Conservation (phyloP, 2,797 vertebrate genomes). For the Erethizon dorsatum region DNA sequence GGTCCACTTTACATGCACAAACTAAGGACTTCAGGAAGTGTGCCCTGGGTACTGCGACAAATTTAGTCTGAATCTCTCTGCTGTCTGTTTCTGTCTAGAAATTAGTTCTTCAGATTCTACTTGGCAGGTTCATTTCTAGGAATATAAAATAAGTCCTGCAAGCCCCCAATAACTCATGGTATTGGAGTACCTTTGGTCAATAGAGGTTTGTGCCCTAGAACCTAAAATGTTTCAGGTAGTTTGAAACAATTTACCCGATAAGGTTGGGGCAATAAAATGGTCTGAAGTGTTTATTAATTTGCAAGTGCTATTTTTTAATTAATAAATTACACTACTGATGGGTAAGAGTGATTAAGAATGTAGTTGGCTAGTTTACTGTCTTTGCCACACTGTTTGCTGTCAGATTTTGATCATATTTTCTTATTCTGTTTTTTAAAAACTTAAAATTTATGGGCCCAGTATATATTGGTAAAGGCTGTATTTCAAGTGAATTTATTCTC, state of each 20-base stretch:
- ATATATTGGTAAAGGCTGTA: constrained; percentile 21
- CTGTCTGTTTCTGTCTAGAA: constrained; percentile 13
- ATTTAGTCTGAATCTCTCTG: not conserved
- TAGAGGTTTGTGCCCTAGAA: constrained; percentile 3
- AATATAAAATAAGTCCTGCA: not conserved
- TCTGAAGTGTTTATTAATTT: not conserved
- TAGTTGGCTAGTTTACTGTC: constrained; percentile 7
- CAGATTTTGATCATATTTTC: constrained; percentile 35
- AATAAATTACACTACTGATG: not conserved
- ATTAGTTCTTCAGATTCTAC: constrained; percentile 47
- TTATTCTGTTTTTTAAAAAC: not conserved
- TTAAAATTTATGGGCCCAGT: not conserved
- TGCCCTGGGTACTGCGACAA: not conserved
- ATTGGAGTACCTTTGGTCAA: not conserved
- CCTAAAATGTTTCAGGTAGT: constrained; percentile 23
- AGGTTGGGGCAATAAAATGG: not conserved
- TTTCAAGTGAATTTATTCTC: not conserved
- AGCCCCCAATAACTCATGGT: not conserved
- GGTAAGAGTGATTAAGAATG: not conserved
- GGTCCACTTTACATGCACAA: constrained; percentile 1
- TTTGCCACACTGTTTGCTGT: not conserved
- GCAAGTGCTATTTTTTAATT: constrained; percentile 14
- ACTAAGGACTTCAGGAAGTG: constrained; percentile 26
- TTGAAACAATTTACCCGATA: constrained; percentile 18
- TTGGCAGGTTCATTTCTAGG: not conserved